phyloP scores from a whole-genome alignment of 2,113 vertebrate genomes.

The Cyprichromis sp. region DNA sequence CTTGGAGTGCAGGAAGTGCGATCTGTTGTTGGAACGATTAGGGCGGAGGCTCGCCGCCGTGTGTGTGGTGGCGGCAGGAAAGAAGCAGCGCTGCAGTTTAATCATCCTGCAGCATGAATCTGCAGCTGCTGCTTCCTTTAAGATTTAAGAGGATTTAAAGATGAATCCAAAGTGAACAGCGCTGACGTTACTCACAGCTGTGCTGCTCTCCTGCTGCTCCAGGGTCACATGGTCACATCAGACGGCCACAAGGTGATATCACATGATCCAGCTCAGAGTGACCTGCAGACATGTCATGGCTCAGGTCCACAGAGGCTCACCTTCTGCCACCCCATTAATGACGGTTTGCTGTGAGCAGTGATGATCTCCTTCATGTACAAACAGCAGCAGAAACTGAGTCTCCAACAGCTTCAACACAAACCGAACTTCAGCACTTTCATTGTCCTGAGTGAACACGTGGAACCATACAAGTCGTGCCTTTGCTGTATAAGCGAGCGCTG shows the following conservation, averaged over 20 bases:
- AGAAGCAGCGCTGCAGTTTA: neutral
- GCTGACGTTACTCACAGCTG: neutral
- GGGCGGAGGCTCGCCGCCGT: neutral
- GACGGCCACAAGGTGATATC: neutral
- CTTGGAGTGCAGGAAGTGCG: neutral
- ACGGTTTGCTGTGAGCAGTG: neutral
- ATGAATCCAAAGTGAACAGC: conserved; percentile 37
- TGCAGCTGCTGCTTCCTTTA: neutral
- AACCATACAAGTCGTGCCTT: neutral
- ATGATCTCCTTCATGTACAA: neutral
- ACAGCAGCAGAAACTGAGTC: neutral
- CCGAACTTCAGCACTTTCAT: neutral
- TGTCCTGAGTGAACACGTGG: neutral
- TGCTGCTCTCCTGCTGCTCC: neutral
- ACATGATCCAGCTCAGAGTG: neutral
- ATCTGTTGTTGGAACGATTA: neutral
- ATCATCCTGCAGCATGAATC: conserved; percentile 8
- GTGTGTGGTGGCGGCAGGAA: neutral
- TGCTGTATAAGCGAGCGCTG: neutral
- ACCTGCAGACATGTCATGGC: neutral
- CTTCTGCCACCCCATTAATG: neutral
- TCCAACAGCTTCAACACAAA: neutral
- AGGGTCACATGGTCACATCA: neutral
- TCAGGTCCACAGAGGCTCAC: neutral
- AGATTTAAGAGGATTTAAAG: conserved; percentile 41